Percentiles rank a stretch among this genome's conserved stretches.
These are phyloP conservation scores for Chesias legatella DNA, from an alignment of 2,888 invertebrate species.

Conservation along the genomic window DNA sequence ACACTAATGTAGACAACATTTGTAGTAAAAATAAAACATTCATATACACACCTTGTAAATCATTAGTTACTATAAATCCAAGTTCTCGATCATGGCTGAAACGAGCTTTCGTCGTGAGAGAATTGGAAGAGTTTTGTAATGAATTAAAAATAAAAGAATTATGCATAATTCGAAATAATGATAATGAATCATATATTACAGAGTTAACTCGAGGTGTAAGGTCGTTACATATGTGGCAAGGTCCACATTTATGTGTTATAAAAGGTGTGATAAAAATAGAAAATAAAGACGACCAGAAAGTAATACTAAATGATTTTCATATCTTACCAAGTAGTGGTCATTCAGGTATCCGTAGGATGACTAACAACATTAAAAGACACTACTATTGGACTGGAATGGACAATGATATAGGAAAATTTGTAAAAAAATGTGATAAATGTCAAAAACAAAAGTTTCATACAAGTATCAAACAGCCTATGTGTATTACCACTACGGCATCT, in stretches of 20 bases:
- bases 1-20: too few relatives aligned
- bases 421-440: conserved; percentile 21
- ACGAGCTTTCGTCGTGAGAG: conserved; percentile 26
- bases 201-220: conserved; percentile 19
- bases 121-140: conserved; percentile 22
- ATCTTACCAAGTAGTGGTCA: conserved; percentile 27
- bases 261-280: conserved; percentile 21
- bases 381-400: conserved; percentile 13
- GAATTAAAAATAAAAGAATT: conserved; percentile 10
- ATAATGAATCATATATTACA: conserved; percentile 22
- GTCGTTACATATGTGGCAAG: conserved; percentile 16
- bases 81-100: conserved; percentile 19
- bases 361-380: conserved; percentile 22
- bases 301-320: conserved; percentile 30
- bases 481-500: conserved; percentile 18
- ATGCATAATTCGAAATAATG: conserved; percentile 13
- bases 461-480: conserved; percentile 19
- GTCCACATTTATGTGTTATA: conserved; percentile 26
- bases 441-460: conserved; percentile 7
- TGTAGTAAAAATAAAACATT: conserved; percentile 4
- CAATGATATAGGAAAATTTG: conserved; percentile 21
- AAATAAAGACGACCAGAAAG: conserved; percentile 16
- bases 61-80: conserved; percentile 23
- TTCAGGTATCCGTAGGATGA: conserved; percentile 23
- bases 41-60: conserved; percentile 1